These are phyloP conservation scores for Volucella inanis DNA, from an alignment of 2,888 invertebrate species.

Conservation along the genomic window DNA sequence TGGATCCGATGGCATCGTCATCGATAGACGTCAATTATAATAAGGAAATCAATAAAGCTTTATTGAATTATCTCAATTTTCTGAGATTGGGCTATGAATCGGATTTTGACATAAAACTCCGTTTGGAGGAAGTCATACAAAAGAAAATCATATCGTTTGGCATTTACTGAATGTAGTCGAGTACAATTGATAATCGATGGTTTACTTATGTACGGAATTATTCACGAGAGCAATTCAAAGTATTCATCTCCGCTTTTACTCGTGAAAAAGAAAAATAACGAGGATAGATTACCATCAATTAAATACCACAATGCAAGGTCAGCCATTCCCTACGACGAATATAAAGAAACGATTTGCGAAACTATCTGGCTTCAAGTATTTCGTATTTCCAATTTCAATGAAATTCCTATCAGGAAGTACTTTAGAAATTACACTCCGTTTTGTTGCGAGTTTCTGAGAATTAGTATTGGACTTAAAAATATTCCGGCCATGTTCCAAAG, in stretches of 20 bases:
- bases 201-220: slow-evolving; percentile 33
- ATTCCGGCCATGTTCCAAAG: slow-evolving; percentile 27
- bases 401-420: slow-evolving; percentile 18
- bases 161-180: slow-evolving; percentile 22
- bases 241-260: slow-evolving; percentile 40
- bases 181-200: slow-evolving; percentile 29
- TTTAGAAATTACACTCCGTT: slow-evolving; percentile 36
- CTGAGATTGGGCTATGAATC: too few relatives aligned
- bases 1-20: too few relatives aligned
- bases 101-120: too few relatives aligned
- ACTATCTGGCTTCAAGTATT: slow-evolving; percentile 24
- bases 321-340: slow-evolving; percentile 34
- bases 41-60: too few relatives aligned
- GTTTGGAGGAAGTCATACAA: too few relatives aligned
- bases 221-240: slow-evolving; percentile 35
- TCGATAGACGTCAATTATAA: too few relatives aligned
- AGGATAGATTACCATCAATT: slow-evolving; percentile 22
- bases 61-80: too few relatives aligned
- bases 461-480: slow-evolving; percentile 39
- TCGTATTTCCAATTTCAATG: slow-evolving; percentile 34
- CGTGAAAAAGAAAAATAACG: slow-evolving; percentile 27
- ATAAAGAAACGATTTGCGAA: slow-evolving; percentile 31
- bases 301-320: slow-evolving; percentile 21
- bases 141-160: not conserved
- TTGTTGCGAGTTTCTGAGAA: slow-evolving; percentile 15